These are phyloP conservation scores for Intellagama lesueurii DNA, from an alignment of 2,797 vertebrate genomes.

Conservation along the genomic window DNA sequence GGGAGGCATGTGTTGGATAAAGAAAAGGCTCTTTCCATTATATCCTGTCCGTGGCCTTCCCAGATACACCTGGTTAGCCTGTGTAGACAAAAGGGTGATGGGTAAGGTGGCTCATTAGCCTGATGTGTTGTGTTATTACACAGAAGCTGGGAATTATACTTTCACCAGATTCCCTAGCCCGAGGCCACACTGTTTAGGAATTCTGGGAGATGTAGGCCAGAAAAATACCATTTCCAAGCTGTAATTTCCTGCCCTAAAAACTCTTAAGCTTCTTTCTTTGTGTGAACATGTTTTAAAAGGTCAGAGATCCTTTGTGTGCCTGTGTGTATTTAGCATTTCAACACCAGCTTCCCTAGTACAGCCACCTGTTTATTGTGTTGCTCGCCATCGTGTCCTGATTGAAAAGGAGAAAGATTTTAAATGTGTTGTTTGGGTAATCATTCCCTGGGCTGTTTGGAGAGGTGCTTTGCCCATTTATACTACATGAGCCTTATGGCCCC, in stretches of 20 bases:
- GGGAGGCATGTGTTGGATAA: too few species aligned
- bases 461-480: constrained; percentile 31
- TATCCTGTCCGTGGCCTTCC: too few species aligned
- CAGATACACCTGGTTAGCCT: too few species aligned
- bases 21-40: too few species aligned
- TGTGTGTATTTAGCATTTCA: background rate
- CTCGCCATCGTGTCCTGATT: background rate
- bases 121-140: too few species aligned
- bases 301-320: background rate
- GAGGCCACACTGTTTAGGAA: too few species aligned
- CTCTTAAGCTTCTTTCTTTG: background rate
- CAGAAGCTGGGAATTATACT: too few species aligned
- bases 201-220: too few species aligned
- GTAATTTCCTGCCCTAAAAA: background rate
- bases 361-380: background rate
- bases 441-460: constrained; percentile 20
- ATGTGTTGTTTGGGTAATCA: background rate
- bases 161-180: too few species aligned
- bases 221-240: background rate
- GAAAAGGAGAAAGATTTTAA: background rate
- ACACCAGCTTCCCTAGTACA: background rate
- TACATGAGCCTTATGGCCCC: constrained; percentile 30
- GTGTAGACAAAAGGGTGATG: too few species aligned
- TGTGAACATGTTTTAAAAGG: background rate
- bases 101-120: too few species aligned